A percentile compares a stretch with the other conserved stretches of the same genome.
These are phyloP conservation scores for Drosophila parvula DNA, from an alignment of 1,140 invertebrate species.

Conservation along the genomic window DNA sequence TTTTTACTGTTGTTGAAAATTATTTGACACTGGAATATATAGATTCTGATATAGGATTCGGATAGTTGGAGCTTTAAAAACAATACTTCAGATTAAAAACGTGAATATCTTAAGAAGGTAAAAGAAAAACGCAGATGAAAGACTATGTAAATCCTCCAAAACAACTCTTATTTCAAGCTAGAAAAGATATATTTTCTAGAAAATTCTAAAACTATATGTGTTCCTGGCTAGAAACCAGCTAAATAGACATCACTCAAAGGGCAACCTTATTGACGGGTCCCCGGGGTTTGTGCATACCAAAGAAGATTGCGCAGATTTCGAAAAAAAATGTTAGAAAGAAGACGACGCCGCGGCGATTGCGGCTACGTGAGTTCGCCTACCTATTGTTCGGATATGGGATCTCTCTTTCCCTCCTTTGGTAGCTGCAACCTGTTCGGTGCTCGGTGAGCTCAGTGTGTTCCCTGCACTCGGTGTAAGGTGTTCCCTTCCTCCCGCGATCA, in stretches of 20 bases:
- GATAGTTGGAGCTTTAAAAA: too few relatives aligned
- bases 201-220: background rate
- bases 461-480: conserved; percentile 68
- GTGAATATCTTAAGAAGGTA: too few relatives aligned
- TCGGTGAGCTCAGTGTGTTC: conserved; percentile 19
- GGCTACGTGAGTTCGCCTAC: conserved; percentile 76
- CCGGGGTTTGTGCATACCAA: conserved; percentile 67
- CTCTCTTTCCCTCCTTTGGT: background rate
- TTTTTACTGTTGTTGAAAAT: too few relatives aligned
- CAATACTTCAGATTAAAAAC: background rate
- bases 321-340: conserved; percentile 75
- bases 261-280: conserved; percentile 59
- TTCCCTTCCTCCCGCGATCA: conserved; percentile 62
- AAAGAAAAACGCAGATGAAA: too few relatives aligned
- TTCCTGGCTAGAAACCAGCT: conserved; percentile 4
- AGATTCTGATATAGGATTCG: too few relatives aligned
- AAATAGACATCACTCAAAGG: conserved; percentile 1
- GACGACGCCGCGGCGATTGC: conserved; percentile 48
- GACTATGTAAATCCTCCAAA: too few relatives aligned
- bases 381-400: conserved; percentile 60
- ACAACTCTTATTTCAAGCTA: background rate
- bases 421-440: conserved; percentile 67
- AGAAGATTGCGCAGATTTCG: conserved; percentile 76
- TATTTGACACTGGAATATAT: too few relatives aligned
- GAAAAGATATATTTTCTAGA: background rate